Evolutionary conservation across 2,797 vertebrate species (phyloP).

Genomic region (Syndactyla subalaris): DNA sequence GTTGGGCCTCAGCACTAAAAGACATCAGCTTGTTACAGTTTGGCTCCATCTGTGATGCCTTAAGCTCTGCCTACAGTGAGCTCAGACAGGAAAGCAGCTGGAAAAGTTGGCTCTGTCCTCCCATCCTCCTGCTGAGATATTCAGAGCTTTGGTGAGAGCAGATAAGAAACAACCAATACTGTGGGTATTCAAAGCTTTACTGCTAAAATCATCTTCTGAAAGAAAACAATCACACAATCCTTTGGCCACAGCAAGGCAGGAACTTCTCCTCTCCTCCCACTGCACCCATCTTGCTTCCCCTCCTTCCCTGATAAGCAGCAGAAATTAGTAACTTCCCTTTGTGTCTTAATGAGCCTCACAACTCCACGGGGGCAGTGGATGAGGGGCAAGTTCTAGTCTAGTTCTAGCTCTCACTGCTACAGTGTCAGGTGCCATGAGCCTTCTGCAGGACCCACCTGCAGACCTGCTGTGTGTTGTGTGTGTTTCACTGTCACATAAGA

Average conservation of each 20-base stretch:
- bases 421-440: background rate
- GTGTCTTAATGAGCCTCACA: background rate
- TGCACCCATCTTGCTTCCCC: background rate
- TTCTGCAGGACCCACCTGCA: background rate
- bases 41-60: background rate
- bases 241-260: background rate
- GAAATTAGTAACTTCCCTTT: background rate
- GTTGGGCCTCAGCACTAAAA: background rate
- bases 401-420: no score
- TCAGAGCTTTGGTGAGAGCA: background rate
- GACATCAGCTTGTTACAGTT: background rate
- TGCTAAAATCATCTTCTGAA: slow-evolving; percentile 44
- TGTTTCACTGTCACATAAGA: background rate
- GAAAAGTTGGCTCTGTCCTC: background rate
- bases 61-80: background rate
- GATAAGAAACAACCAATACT: background rate
- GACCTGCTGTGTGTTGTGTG: background rate
- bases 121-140: background rate
- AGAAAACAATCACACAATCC: background rate
- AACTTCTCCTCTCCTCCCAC: background rate
- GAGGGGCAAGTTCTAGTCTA: background rate
- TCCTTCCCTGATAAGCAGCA: background rate
- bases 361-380: background rate
- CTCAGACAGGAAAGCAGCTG: slow-evolving; percentile 21
- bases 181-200: slow-evolving; percentile 39